Evolutionary conservation across 2,797 vertebrate genomes (phyloP), one percentile per base, ranked within the genome.

Genomic region (Rostrhamus sociabilis): DNA sequence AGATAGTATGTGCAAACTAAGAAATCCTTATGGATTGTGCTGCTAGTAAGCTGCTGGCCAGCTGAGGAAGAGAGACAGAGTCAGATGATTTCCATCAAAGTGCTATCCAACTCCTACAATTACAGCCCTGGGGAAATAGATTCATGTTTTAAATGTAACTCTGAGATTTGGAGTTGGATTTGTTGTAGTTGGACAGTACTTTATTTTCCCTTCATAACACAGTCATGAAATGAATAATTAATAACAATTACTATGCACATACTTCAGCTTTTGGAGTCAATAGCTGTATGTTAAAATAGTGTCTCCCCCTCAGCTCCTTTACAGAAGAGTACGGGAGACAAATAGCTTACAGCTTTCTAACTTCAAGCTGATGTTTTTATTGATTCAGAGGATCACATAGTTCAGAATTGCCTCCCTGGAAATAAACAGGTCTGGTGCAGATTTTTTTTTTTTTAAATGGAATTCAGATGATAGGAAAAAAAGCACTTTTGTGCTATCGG

Each of bases 201-300:
- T 77, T 87, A 59, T 95, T 97, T 80, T 95, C 69, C n/a, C 21
- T 95, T 94, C 36, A 86, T 67, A 94, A 71, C 16, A 58, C 12
- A 90, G 62, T 36, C 66, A 73, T 83, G 11, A 87, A 92, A 94
- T 95, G 40, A 97, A 94, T 88, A 96, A 93, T 93, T 95, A 96
- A 63, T 66, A 96, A 85, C 58, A 96, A 78, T 84, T 78, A 42
- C 42, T 53, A 34, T 45, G 16, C 23, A 55, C 66, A 91, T n/a
- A 83, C 8, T 92, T 92, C 59, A 80, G 50, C 18, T 92, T 97
- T 80, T 48, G n/a, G 38, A 79, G 34, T 36, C 80, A 90, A 94
- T 53, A 75, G 15, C 45, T 85, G 55, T 78, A 71, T 71, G n/a
- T 63, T 97, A 95, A 95, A 97, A 94, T 79, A 83, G n/a, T 32